These are phyloP conservation scores for Rallus limicola DNA, from an alignment of 2,113 vertebrate species.

Conservation along the genomic window DNA sequence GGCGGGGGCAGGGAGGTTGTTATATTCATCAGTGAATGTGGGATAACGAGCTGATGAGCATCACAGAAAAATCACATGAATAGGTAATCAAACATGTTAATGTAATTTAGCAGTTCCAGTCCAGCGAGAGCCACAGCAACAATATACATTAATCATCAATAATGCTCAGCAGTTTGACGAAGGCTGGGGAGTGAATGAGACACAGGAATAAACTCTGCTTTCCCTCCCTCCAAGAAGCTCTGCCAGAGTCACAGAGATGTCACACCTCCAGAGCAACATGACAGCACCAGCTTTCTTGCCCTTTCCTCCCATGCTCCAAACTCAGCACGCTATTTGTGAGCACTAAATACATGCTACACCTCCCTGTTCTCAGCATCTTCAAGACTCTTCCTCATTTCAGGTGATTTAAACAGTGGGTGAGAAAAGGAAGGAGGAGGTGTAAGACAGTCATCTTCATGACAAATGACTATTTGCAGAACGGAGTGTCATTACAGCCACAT, in stretches of 20 bases:
- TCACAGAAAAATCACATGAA: not conserved
- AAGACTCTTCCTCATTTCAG: slow-evolving; percentile 5
- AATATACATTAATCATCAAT: not conserved
- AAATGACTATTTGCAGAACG: slow-evolving; percentile 51
- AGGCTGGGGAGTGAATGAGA: not conserved
- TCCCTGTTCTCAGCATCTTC: not conserved
- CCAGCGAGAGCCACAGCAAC: not conserved
- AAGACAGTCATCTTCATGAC: slow-evolving; percentile 63
- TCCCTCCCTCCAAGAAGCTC: not conserved
- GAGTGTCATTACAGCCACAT: slow-evolving; percentile 17
- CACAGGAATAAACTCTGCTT: not conserved
- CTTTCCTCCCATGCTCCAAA: not conserved
- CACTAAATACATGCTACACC: not conserved
- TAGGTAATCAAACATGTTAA: slow-evolving; percentile 57
- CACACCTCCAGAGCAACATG: not conserved
- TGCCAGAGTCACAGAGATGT: not conserved
- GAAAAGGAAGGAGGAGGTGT: slow-evolving; percentile 68
- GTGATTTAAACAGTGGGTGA: slow-evolving; percentile 43
- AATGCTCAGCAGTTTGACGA: not conserved
- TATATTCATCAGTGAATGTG: not conserved
- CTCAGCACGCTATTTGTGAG: not conserved
- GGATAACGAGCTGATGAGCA: not conserved
- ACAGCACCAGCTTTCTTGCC: not conserved
- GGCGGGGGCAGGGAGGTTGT: not conserved
- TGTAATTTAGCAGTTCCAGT: slow-evolving; percentile 27